Percentiles rank a stretch among this genome's conserved stretches.
Conservation (phyloP, 2,113 vertebrate species). For the Ochotona curzoniae region DNA sequence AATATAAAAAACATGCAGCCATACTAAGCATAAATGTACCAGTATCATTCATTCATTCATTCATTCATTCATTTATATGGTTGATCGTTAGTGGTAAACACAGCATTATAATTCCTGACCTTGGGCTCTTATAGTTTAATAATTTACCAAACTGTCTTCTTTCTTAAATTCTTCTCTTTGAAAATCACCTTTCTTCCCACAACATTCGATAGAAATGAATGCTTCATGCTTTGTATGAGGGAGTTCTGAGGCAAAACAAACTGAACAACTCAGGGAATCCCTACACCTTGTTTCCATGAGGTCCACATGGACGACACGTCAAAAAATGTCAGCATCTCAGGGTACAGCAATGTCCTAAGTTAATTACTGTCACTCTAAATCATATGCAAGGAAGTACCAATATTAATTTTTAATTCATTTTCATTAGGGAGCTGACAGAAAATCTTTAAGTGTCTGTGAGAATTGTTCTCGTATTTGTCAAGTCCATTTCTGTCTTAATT, state of each 20-base stretch:
- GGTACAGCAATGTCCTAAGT: neutral
- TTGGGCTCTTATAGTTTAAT: neutral
- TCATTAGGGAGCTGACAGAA: neutral
- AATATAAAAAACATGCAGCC: neutral
- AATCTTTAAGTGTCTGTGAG: neutral
- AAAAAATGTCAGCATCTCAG: neutral
- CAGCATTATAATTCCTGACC: neutral
- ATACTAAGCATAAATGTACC: neutral
- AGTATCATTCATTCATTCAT: neutral
- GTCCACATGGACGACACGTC: neutral
- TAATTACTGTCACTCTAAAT: neutral
- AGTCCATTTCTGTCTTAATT: neutral
- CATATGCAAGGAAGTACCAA: neutral
- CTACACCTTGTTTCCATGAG: neutral
- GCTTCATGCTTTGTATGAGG: neutral
- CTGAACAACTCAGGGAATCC: neutral
- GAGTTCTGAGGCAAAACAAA: neutral
- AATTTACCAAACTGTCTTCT: neutral
- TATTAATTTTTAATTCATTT: conserved; percentile 28
- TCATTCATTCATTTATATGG: neutral
- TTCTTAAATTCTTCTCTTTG: neutral
- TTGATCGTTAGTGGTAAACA: neutral
- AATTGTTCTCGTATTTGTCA: neutral
- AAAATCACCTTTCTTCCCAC: neutral
- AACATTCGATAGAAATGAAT: conserved; percentile 10